These are phyloP conservation scores for Alligator mississippiensis DNA, from an alignment of 2,113 vertebrate species.

Conservation along the genomic window DNA sequence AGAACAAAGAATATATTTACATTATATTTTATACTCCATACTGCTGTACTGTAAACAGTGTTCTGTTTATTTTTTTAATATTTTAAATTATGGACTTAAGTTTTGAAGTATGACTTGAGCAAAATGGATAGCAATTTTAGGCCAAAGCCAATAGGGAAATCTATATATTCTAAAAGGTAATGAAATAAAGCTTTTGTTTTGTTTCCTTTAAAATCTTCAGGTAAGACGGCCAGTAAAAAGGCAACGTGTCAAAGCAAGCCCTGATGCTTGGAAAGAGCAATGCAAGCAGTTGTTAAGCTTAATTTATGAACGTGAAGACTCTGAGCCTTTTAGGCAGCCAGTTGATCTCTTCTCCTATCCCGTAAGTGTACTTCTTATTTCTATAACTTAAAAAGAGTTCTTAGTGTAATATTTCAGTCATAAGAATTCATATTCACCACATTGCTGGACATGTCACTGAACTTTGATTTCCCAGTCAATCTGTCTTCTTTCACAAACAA, in stretches of 20 bases:
- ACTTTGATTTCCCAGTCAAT: not conserved
- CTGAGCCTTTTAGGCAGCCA: slow-evolving; percentile 91
- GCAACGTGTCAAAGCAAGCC: slow-evolving; percentile 77
- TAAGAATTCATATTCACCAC: not conserved
- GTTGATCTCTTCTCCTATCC: slow-evolving; percentile 91
- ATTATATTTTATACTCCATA: not conserved
- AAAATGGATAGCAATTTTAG: not conserved
- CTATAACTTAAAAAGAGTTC: not conserved
- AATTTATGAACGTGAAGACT: slow-evolving; percentile 90
- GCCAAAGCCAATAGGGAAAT: not conserved
- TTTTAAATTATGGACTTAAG: not conserved
- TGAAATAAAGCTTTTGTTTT: not conserved
- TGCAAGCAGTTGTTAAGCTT: slow-evolving; percentile 90
- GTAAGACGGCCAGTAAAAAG: slow-evolving; percentile 74
- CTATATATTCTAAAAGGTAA: not conserved
- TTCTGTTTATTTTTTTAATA: not conserved
- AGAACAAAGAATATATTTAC: not conserved
- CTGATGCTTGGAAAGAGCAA: slow-evolving; percentile 86
- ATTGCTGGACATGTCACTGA: not conserved
- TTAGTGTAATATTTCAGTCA: not conserved
- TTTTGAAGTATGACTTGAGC: not conserved
- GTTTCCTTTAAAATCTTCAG: slow-evolving; percentile 61
- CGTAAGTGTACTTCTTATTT: slow-evolving; percentile 74
- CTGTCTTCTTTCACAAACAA: not conserved
- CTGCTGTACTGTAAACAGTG: not conserved